Percentiles rank a stretch among this genome's conserved stretches.
Evolutionary conservation across 2,797 vertebrate genomes (phyloP).

Genomic region (Crocidura indochinensis): DNA sequence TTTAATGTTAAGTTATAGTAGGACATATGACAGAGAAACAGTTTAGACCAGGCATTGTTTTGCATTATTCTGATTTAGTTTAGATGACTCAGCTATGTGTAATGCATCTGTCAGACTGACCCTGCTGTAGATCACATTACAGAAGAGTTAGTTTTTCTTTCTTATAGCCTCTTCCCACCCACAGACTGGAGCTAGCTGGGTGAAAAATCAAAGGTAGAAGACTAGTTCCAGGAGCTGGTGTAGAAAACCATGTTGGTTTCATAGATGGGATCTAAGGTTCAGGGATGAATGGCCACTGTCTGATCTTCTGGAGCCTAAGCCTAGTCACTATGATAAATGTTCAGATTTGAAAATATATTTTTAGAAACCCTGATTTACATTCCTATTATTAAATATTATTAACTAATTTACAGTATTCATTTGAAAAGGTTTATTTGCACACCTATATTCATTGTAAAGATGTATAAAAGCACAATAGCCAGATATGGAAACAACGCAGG

Average conservation of each 20-base stretch:
- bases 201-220: neutral
- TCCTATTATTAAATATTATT: too few relatives aligned
- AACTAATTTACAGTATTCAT: too few relatives aligned
- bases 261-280: too few relatives aligned
- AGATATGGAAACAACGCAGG: too few relatives aligned
- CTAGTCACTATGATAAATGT: too few relatives aligned
- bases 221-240: neutral
- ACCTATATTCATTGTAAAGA: too few relatives aligned
- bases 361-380: too few relatives aligned
- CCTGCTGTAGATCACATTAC: neutral
- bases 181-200: neutral
- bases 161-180: neutral
- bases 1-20: slow-evolving; percentile 26
- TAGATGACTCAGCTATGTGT: slow-evolving; percentile 8
- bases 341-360: neutral
- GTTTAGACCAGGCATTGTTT: slow-evolving; percentile 47
- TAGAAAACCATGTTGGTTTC: too few relatives aligned
- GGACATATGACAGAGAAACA: slow-evolving; percentile 10
- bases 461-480: too few relatives aligned
- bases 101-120: neutral
- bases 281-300: too few relatives aligned
- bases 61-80: neutral
- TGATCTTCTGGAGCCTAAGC: too few relatives aligned
- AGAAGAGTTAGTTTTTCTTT: neutral
- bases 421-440: too few relatives aligned